Base-by-base conservation (phyloP, 2,113 vertebrate genomes). In the Grallaria varia region DNA sequence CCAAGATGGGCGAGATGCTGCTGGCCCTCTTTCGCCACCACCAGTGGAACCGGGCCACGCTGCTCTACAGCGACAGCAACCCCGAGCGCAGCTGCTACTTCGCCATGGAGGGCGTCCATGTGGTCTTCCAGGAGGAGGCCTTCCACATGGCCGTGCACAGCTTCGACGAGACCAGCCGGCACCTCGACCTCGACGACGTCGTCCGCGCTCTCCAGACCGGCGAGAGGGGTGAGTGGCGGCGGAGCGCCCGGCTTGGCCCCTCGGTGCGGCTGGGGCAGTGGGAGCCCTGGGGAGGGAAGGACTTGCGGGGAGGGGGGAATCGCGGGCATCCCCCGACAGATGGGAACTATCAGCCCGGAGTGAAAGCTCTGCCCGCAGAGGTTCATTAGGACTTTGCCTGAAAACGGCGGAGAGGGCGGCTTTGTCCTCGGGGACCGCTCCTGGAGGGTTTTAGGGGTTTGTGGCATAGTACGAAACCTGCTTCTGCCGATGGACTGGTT, bases 1-100 rank as follows among this genome's bases (percentile, higher is more conserved):
- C 98, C 96, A 99, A 99, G 92, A 99, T 99, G 99, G 99, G 99
- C 45, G 99, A 99, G 97, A 99, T 98, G 75, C 98, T 99, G 98
- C 96, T 97, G 20, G 98, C 98, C n/a, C 98, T 99, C 87, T 99
- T 99, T 95, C 98, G 98, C 47, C 98, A 98, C 96, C 99, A 99
- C 98, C 94, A 97, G 74, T 99, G 99, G 99, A 98, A 69, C 95
- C 98, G 97, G 74, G 99, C 98, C 9, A 95, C 98, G 42, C 98
- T 99, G 64, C 95, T 99, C 52, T 99, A 98, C 97, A 98, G 99
- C 67, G 99, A 99, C 82, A 99, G 99, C 98, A 98, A 97, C 68
- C 96, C 98, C 93, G 98, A 99, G 97, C 97, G 99, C 59, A 99
- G 98, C 98, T 99, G 99, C 91, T 99, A 94, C 98, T 99, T 99